phyloP scores from a whole-genome alignment of 2,797 vertebrate species.

The Rhabdophis nuchalis region DNA sequence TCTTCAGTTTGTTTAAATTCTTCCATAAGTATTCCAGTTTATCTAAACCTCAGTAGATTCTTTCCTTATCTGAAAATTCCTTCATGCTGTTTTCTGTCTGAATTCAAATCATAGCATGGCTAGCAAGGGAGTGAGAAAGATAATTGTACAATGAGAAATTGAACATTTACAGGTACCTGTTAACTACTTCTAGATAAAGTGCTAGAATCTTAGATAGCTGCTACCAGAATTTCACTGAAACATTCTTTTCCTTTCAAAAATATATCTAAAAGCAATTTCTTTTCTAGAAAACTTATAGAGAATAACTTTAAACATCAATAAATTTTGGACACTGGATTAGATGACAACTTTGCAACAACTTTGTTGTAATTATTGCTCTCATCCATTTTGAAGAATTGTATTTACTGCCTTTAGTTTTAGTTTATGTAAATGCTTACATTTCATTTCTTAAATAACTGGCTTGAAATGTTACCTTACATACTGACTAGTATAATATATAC shows the following conservation, averaged over 20 bases:
- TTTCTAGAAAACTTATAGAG: neutral
- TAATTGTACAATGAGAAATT: neutral
- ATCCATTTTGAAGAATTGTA: neutral
- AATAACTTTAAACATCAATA: neutral
- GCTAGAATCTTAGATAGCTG: neutral
- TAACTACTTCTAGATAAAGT: neutral
- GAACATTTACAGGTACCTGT: neutral
- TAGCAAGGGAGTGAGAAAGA: neutral
- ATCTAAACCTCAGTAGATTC: neutral
- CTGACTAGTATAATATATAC: neutral
- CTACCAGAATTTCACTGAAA: neutral
- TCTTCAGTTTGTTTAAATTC: neutral
- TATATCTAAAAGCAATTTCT: neutral
- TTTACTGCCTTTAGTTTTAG: neutral
- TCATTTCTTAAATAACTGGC: slow-evolving; percentile 8
- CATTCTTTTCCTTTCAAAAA: neutral
- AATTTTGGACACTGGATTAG: neutral
- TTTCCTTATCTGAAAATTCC: neutral
- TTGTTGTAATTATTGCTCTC: neutral
- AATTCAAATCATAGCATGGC: neutral
- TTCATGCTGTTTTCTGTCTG: neutral
- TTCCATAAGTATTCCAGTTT: neutral
- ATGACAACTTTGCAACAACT: neutral
- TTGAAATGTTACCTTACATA: neutral
- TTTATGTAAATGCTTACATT: neutral